Base-by-base conservation (phyloP, 1,140 invertebrate species). In the Sitodiplosis mosellana region DNA sequence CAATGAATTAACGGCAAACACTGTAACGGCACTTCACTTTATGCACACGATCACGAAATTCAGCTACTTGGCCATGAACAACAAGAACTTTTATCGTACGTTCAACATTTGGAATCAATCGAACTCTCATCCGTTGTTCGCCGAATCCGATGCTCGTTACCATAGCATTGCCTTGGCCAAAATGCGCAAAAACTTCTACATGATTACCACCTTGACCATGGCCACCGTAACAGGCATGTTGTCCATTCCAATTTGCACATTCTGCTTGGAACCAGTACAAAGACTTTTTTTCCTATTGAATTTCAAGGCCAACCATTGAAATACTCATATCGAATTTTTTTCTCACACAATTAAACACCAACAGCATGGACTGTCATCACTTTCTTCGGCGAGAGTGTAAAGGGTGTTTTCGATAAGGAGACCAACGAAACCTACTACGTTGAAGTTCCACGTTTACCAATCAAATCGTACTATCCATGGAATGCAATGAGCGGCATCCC, bases 11-110 rank as follows among this genome's bases (percentile, higher is more conserved):
- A 82, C 82, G 0, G 81, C 81, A 1, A 84, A 84, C 51, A 84
- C 83, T 15, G 83, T 87, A 34, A 87, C 83, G 0, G 72, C 81
- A 2, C 69, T 87, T 6, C 86, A 86, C 64, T 86, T 87, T 61
- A 70, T 77, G 0, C 83, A 87, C 56, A 74, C 76, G 38, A 63
- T 86, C 12, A 80, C 83, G 11, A 87, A 87, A 59, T 64, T 80
- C 36, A 49, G 75, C 7, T 86, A 83, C 56, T 78, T 86, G 54
- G 81, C 77, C 1, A 53, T 80, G 1, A 74, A 76, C 42, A 78
- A 77, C 5, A 83, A 83, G 58, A 69, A 75, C 15, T 85, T 86
- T 56, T 86, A 86, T 47, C 77, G 79, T 56, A 81, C 78, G 0
- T 56, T 83, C 11, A 80, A 74, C 8, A 77, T 82, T 51, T 84